phyloP scores from a whole-genome alignment of 2,888 invertebrate species.

The Cheilosia scutellata region DNA sequence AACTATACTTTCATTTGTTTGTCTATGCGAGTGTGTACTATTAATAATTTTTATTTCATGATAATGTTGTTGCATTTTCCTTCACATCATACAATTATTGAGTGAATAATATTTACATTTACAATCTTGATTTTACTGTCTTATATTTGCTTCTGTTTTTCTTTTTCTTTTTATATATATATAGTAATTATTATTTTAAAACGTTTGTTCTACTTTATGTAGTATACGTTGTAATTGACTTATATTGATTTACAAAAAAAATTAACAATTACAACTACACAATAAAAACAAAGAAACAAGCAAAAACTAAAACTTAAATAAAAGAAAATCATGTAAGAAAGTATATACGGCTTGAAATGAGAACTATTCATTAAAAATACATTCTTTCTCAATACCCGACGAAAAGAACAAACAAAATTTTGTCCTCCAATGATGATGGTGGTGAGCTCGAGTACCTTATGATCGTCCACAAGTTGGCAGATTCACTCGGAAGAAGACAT shows the following conservation, averaged over 20 bases:
- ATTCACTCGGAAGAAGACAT: slow-evolving; percentile 96
- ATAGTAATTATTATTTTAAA: neutral
- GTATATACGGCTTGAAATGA: slow-evolving; percentile 17
- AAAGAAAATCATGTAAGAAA: slow-evolving; percentile 54
- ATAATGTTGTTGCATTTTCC: slow-evolving; percentile 16
- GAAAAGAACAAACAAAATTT: slow-evolving; percentile 59
- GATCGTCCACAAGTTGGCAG: slow-evolving; percentile 91
- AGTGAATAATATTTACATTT: slow-evolving; percentile 69
- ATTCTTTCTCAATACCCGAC: slow-evolving; percentile 43
- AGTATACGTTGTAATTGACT: slow-evolving; percentile 60
- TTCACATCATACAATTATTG: slow-evolving; percentile 14
- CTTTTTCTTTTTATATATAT: slow-evolving; percentile 5
- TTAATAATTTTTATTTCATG: slow-evolving; percentile 23
- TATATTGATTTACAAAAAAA: slow-evolving; percentile 59
- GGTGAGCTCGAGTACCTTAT: slow-evolving; percentile 68
- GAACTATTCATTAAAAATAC: slow-evolving; percentile 11
- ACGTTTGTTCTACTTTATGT: slow-evolving; percentile 39
- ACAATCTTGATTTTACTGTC: slow-evolving; percentile 43
- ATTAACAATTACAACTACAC: slow-evolving; percentile 61
- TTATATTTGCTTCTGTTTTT: slow-evolving; percentile 60
- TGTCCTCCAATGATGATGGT: slow-evolving; percentile 28
- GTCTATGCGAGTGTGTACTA: neutral
- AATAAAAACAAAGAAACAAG: slow-evolving; percentile 61
- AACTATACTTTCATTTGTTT: slow-evolving; percentile 2
- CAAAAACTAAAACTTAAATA: slow-evolving; percentile 39